Evolutionary conservation across 2,113 vertebrate species (phyloP).

Genomic region (Azemiops feae): DNA sequence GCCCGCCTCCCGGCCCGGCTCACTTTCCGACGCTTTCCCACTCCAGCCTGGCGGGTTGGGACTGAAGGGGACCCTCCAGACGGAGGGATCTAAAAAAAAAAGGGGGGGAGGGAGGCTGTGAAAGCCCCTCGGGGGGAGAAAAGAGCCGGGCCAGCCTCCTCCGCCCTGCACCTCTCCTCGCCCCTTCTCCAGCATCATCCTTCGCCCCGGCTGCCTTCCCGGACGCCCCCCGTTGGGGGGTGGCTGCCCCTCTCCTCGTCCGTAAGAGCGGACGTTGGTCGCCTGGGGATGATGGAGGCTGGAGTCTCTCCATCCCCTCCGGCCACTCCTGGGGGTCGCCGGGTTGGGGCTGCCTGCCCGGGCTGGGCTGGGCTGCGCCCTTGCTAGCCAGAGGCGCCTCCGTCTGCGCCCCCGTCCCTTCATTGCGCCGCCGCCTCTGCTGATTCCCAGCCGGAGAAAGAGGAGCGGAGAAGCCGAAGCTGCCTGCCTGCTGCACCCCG

Average conservation of each 20-base stretch:
- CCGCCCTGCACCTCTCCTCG: not conserved
- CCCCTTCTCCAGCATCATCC: not conserved
- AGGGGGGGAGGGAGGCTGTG: not conserved
- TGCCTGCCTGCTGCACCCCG: not conserved
- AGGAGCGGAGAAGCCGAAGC: not conserved
- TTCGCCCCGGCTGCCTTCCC: not conserved
- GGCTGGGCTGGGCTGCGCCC: not conserved
- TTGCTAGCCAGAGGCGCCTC: not conserved
- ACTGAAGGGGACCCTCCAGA: not conserved
- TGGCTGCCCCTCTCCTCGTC: not conserved
- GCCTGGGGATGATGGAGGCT: not conserved
- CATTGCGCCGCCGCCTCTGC: not conserved
- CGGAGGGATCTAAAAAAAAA: not conserved
- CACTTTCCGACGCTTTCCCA: not conserved
- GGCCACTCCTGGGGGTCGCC: not conserved
- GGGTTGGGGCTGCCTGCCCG: not conserved
- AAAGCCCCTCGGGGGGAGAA: not conserved
- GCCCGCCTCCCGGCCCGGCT: not conserved
- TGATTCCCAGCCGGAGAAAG: not conserved
- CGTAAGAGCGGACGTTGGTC: not conserved
- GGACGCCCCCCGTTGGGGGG: not conserved
- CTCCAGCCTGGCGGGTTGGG: not conserved
- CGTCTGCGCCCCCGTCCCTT: not conserved
- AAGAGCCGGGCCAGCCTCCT: not conserved
- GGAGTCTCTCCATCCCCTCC: not conserved